Conservation (phyloP, 2,113 vertebrate genomes). For the Tichodroma muraria region DNA sequence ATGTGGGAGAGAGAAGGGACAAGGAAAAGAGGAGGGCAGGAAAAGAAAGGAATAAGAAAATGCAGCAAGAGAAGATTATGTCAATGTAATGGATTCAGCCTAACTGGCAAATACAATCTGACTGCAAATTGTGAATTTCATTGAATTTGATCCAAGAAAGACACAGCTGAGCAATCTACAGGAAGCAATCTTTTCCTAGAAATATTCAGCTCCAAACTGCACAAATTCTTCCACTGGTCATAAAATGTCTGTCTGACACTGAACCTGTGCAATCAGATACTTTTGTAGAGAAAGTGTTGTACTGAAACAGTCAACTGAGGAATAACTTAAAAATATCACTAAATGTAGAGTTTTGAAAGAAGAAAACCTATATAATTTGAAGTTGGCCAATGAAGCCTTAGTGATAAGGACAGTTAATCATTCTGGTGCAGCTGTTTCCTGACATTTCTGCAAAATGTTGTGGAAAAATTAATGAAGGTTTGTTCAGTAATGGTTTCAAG, state of each 20-base stretch:
- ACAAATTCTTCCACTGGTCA: conserved; percentile 51
- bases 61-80: conserved; percentile 12
- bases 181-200: conserved; percentile 74
- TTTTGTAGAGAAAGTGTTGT: conserved; percentile 10
- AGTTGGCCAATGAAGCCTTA: conserved; percentile 17
- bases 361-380: conserved; percentile 9
- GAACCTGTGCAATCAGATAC: conserved; percentile 18
- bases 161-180: conserved; percentile 72
- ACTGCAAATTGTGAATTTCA: conserved; percentile 65
- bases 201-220: conserved; percentile 64
- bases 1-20: neutral
- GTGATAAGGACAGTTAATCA: conserved; percentile 76
- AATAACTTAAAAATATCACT: neutral
- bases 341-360: conserved; percentile 33
- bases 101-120: conserved; percentile 69
- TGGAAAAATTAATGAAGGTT: conserved; percentile 89
- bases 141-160: conserved; percentile 73
- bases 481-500: conserved; percentile 82
- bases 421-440: conserved; percentile 82
- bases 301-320: neutral
- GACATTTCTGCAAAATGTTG: conserved; percentile 85
- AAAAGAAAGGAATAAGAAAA: conserved; percentile 3
- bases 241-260: conserved; percentile 19
- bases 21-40: neutral
- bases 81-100: conserved; percentile 60